Percentiles rank a stretch among this genome's conserved stretches.
These are phyloP conservation scores for Sternotherus odoratus DNA, from an alignment of 2,797 vertebrate genomes.

Conservation along the genomic window DNA sequence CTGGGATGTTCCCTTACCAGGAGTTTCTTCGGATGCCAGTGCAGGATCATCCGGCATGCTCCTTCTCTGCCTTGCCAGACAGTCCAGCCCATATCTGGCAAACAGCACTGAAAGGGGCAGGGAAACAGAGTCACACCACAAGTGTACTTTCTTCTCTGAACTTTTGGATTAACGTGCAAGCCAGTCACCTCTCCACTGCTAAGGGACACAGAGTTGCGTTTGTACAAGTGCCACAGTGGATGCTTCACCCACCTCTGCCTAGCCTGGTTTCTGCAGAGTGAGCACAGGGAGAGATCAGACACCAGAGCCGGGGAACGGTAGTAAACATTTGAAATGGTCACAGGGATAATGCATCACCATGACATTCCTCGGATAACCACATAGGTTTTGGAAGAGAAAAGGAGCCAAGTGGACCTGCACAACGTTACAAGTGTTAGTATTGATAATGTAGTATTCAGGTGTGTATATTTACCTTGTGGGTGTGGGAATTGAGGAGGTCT, in stretches of 20 bases:
- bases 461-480: no score
- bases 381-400: no score
- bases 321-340: neutral
- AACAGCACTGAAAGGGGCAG: neutral
- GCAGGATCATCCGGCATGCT: no score
- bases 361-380: neutral
- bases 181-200: neutral
- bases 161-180: neutral
- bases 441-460: no score
- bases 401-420: neutral
- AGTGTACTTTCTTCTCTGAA: neutral
- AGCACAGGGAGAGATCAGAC: neutral
- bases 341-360: neutral
- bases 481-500: no score
- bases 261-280: neutral
- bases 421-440: neutral
- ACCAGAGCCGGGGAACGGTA: neutral
- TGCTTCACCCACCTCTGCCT: neutral
- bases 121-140: neutral
- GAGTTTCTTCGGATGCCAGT: no score
- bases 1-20: no score
- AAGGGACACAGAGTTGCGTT: neutral
- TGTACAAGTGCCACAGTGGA: neutral
- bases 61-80: neutral
- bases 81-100: neutral